Base-by-base conservation (phyloP, 1,140 invertebrate genomes). In the Acromyrmex heyeri region DNA sequence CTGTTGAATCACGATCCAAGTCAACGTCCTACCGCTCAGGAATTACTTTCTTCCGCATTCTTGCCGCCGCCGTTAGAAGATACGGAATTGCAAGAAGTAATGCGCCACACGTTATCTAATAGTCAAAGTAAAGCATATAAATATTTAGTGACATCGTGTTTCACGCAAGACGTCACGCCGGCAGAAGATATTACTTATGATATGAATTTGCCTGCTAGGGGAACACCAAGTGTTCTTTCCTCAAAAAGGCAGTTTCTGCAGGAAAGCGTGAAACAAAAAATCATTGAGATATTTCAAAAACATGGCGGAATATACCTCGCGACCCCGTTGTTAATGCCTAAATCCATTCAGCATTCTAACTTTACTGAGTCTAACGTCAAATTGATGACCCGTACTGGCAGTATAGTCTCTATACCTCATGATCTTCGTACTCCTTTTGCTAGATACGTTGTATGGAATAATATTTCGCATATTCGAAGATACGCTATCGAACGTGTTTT, bases 401-500 rank as follows among this genome's bases (percentile, higher is more conserved):
- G 96, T 81, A 96, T 99, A 12, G 97, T 99, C 38, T 96, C 97
- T 38, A 93, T 99, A 70, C 98, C 98, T 0, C 97, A 97, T 92
- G 97, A 98, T 94, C 95, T 98, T 55, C 95, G 97, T 72, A 96
- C 97, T 7, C 96, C 97, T 77, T 97, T 99, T 96, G 98, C 97
- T 0, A 96, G 98, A 72, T 98, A 97, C 93, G 95, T 98, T n/a
- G 98, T 97, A 0, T 97, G 97, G 95, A 97, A 97, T 91, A 97
- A 97, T 18, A 97, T 99, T 2, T 97, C 96, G 72, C 96, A 96
- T 82, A 95, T 99, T 81, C 97, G 98, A 91, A 96, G 99, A 90
- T 99, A 98, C 93, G 96, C 97, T 3, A 97, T 99, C 21, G 98
- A 98, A 90, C 96, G 97, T 86, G 98, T 99, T 3, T 99, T 97